A percentile compares a stretch with the other conserved stretches of the same genome.
Evolutionary conservation across 2,888 invertebrate species (phyloP).

Genomic region (Bursaphelenchus okinawaensis): DNA sequence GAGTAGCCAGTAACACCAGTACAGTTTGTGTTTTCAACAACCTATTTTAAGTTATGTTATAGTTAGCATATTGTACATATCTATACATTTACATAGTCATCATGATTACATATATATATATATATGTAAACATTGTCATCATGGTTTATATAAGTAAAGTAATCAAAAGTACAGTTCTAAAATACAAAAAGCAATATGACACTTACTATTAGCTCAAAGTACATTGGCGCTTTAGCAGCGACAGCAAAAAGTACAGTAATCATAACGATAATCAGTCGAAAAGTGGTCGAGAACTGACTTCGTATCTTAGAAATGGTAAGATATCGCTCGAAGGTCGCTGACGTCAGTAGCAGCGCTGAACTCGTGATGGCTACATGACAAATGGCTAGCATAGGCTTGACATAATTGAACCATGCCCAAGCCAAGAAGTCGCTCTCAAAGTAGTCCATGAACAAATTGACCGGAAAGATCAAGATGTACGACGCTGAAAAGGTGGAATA

Average conservation of each 20-base stretch:
- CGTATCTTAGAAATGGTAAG: slow-evolving; percentile 49
- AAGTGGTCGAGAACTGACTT: slow-evolving; percentile 35
- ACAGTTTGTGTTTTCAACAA: slow-evolving; percentile 44
- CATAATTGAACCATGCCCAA: slow-evolving; percentile 44
- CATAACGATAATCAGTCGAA: slow-evolving; percentile 34
- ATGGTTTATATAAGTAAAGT: no score
- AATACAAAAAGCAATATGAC: neutral
- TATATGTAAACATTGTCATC: no score
- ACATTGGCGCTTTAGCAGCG: slow-evolving; percentile 48
- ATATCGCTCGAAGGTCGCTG: slow-evolving; percentile 21
- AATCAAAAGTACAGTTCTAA: slow-evolving; percentile 1
- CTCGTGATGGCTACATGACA: slow-evolving; percentile 47
- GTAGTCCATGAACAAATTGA: slow-evolving; percentile 52
- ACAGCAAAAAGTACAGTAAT: slow-evolving; percentile 39
- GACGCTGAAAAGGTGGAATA: slow-evolving; percentile 43
- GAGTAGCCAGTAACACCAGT: slow-evolving; percentile 45
- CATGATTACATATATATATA: no score
- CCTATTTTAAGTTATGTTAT: slow-evolving; percentile 25
- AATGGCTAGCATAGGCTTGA: slow-evolving; percentile 42
- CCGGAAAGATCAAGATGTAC: slow-evolving; percentile 51
- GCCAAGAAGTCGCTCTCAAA: slow-evolving; percentile 45
- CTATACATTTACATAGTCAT: no score
- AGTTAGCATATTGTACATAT: no score
- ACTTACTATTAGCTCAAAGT: slow-evolving; percentile 45
- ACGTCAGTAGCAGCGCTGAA: slow-evolving; percentile 27